Evolutionary conservation across 2,888 invertebrate species (phyloP).

Genomic region (Ecdyonurus torrentis): DNA sequence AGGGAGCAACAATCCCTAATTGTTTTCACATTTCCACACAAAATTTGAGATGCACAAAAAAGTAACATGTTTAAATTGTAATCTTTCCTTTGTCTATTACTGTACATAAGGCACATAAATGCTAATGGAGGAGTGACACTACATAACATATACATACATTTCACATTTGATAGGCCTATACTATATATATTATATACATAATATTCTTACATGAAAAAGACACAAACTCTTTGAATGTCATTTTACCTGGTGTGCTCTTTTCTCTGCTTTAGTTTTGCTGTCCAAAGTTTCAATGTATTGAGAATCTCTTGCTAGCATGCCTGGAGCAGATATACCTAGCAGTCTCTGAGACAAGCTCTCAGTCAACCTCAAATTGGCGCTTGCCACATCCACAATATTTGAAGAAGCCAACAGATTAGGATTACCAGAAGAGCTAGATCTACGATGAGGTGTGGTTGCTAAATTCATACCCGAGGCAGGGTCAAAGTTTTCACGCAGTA

Average conservation of each 20-base stretch:
- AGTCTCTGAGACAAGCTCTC: conserved; percentile 36
- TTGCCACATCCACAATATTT: conserved; percentile 42
- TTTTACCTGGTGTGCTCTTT: conserved; percentile 39
- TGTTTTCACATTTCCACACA: too few relatives aligned
- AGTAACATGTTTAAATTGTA: too few relatives aligned
- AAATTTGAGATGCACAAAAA: too few relatives aligned
- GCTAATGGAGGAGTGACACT: too few relatives aligned
- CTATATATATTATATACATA: too few relatives aligned
- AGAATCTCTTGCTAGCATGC: conserved; percentile 17
- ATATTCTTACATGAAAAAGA: background rate
- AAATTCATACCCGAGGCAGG: conserved; percentile 29
- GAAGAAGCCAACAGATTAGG: conserved; percentile 16
- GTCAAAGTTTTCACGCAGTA: conserved; percentile 34
- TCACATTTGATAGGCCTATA: too few relatives aligned
- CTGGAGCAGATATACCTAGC: conserved; percentile 24
- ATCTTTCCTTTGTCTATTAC: too few relatives aligned
- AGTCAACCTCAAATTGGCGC: conserved; percentile 41
- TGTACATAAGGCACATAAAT: too few relatives aligned
- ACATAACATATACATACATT: too few relatives aligned
- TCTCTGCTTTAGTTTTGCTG: conserved; percentile 37
- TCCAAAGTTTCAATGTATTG: conserved; percentile 19
- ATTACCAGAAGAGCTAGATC: conserved; percentile 9
- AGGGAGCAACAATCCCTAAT: too few relatives aligned
- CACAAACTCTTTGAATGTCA: conserved; percentile 8
- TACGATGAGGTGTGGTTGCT: conserved; percentile 16